phyloP scores from a whole-genome alignment of 2,797 vertebrate species.

The Fratercula arctica region DNA sequence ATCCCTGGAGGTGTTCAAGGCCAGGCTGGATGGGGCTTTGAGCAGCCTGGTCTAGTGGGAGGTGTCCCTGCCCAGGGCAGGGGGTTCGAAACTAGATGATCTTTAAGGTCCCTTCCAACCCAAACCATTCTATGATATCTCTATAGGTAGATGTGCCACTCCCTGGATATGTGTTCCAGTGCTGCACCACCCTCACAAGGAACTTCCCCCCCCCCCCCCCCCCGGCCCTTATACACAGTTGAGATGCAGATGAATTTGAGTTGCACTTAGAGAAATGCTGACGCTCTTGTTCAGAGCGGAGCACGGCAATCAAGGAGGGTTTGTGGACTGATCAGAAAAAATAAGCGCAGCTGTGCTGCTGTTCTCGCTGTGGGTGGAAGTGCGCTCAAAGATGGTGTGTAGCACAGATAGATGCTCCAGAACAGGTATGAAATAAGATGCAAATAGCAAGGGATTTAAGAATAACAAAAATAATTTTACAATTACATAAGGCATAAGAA shows the following conservation, averaged over 20 bases:
- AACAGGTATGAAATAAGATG: not conserved
- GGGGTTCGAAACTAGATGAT: too few relatives aligned
- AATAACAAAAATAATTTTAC: not conserved
- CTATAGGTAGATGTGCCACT: rapidly evolving
- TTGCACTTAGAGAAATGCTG: rapidly evolving
- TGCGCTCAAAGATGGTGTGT: rapidly evolving
- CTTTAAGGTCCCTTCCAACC: too few relatives aligned
- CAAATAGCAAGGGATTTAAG: not conserved
- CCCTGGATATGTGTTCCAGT: not conserved
- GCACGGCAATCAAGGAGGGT: not conserved
- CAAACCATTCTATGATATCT: too few relatives aligned
- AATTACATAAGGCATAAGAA: not conserved
- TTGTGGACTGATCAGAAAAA: not conserved
- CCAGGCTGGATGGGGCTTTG: too few relatives aligned
- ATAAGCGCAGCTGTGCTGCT: rapidly evolving
- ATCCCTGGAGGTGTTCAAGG: too few relatives aligned
- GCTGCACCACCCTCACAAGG: not conserved
- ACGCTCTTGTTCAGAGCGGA: not conserved
- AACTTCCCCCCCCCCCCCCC: not conserved
- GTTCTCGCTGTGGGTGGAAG: too few relatives aligned
- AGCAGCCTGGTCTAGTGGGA: too few relatives aligned
- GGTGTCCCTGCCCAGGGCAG: too few relatives aligned
- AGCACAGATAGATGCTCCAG: not conserved
- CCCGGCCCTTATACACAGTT: not conserved
- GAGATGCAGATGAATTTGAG: too few relatives aligned